Evolutionary conservation across 1,140 invertebrate species (phyloP), one percentile per base, ranked within the genome.

Genomic region (Maconellicoccus hirsutus): DNA sequence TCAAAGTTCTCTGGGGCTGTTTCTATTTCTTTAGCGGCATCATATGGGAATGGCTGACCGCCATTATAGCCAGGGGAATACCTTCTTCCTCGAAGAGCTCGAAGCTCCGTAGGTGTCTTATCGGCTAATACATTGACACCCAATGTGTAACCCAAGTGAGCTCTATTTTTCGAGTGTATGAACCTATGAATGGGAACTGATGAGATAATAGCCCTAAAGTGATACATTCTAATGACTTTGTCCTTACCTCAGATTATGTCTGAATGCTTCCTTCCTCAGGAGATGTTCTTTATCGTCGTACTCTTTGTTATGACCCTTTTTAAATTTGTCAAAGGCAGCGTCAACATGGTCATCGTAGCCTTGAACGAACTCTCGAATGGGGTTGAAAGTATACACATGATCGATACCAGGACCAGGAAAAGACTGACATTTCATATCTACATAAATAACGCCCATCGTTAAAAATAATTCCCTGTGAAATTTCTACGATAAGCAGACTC

Each of bases 91-190:
- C 92, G 80, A 16, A 96, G 79, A n/a, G 87, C 85, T 74, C 85
- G 86, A 61, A 96, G 76, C 81, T 98, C 94, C 0, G 84, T 80
- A 19, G 89, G 86, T 22, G 84, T 88, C 70, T 86, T 84, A 80
- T 98, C 95, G 26, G 93, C 89, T 70, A 98, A 81, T 79, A 97
- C 93, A 82, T 98, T 98, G 0, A 96, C 84, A 23, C 83, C 83
- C 74, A 97, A 77, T 1, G 84, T 84, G 77, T 86, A 98, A 1
- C 87, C 84, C 38, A 87, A 80, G 73, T 86, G 86, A 1, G 86
- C 87, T 70, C 93, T 85, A 80, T 96, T 96, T 71, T 84, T 88
- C 0, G 91, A 94, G 76, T 93, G 86, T 70, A 96, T 91, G 75
- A 84, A 94, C 77, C 93, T 89, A 74, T 72, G 78, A 78, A 33